Percentiles rank a stretch among this genome's conserved stretches.
These are phyloP conservation scores for Murina feae DNA, from an alignment of 2,113 vertebrate genomes.

Conservation along the genomic window DNA sequence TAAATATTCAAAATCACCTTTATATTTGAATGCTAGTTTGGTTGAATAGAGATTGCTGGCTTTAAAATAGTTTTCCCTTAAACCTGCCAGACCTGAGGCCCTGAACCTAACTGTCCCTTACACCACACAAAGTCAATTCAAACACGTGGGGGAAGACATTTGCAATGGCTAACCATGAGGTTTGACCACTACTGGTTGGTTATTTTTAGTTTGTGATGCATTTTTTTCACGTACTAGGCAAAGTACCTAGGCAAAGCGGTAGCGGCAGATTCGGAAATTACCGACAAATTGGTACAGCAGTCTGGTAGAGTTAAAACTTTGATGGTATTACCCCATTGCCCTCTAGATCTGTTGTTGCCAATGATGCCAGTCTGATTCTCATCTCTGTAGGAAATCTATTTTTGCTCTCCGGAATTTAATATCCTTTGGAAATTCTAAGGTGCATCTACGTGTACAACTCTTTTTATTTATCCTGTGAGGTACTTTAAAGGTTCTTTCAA, in stretches of 20 bases:
- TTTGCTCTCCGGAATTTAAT: not conserved
- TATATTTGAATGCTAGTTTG: not conserved
- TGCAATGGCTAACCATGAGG: no score
- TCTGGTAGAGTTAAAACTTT: no score
- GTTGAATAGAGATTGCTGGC: not conserved
- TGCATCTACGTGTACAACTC: not conserved
- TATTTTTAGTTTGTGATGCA: no score
- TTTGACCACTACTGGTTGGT: no score
- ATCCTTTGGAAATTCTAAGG: not conserved
- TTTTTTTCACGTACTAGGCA: no score
- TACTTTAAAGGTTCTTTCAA: not conserved
- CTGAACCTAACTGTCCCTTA: no score
- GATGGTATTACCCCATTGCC: not conserved
- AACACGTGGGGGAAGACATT: no score
- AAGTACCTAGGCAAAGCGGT: no score
- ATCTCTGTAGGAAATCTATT: not conserved
- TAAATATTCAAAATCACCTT: not conserved
- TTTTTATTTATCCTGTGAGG: not conserved
- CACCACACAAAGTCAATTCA: no score
- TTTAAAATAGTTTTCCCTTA: constrained; percentile 16
- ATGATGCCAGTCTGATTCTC: not conserved
- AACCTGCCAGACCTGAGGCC: no score
- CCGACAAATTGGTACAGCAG: no score
- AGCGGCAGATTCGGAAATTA: no score
- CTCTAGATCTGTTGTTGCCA: not conserved